phyloP scores from a whole-genome alignment of 2,888 invertebrate species.

The Zhuqinia jingwanae region DNA sequence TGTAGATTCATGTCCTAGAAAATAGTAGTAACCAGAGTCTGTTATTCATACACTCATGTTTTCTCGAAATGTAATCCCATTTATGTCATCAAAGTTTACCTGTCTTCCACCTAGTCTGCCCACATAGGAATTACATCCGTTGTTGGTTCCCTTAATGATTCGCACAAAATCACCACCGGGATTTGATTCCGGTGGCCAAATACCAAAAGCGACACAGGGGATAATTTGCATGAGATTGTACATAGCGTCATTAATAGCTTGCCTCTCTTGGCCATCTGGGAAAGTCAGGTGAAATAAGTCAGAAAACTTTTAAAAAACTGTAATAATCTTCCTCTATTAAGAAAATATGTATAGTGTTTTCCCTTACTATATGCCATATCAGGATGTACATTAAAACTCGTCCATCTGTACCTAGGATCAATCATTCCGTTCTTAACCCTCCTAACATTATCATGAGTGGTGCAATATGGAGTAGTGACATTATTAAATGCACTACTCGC shows the following conservation, averaged over 20 bases:
- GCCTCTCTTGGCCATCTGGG: slow-evolving; percentile 33
- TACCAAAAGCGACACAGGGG: slow-evolving; percentile 64
- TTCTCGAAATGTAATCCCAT: too few relatives aligned
- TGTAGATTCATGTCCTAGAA: slow-evolving; percentile 66
- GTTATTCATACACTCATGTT: too few relatives aligned
- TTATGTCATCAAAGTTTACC: too few relatives aligned
- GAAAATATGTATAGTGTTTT: background rate
- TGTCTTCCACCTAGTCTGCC: slow-evolving; percentile 69
- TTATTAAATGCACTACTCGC: slow-evolving; percentile 24
- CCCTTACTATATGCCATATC: slow-evolving; percentile 50
- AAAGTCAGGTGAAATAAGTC: slow-evolving; percentile 3
- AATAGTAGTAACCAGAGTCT: too few relatives aligned
- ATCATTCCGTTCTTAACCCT: slow-evolving; percentile 49
- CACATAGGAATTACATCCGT: slow-evolving; percentile 71
- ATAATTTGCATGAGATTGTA: slow-evolving; percentile 55
- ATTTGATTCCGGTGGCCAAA: slow-evolving; percentile 68
- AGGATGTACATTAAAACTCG: slow-evolving; percentile 52
- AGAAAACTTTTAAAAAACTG: background rate
- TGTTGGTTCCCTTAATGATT: slow-evolving; percentile 68
- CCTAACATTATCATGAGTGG: slow-evolving; percentile 25
- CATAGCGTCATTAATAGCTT: slow-evolving; percentile 68
- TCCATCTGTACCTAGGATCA: slow-evolving; percentile 65
- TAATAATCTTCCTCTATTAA: background rate
- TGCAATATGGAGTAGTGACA: slow-evolving; percentile 48
- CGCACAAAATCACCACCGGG: slow-evolving; percentile 68